Evolutionary conservation across 2,113 vertebrate species (phyloP), one percentile per base, ranked within the genome.

Genomic region (Indri indri): DNA sequence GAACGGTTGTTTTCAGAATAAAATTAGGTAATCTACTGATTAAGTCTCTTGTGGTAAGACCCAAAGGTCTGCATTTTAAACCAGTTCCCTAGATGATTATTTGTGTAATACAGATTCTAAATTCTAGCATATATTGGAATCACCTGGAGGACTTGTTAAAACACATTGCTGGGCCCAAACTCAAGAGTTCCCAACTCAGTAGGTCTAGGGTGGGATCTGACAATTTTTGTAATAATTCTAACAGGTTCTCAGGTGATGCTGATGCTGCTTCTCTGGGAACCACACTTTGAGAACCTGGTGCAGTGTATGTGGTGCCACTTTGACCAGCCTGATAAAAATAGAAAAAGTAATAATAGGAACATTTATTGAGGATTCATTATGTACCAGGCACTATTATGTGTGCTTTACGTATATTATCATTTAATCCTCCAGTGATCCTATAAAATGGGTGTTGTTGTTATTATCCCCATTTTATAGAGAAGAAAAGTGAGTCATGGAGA

Each of bases 281-380:
- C 32, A 90, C 66, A 87, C 50, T 93, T 92, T 65, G 45, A 95
- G 17, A 90, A 7, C 40, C 14, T 82, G 5, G 45, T 82, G 3
- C n/a, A 83, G 76, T 74, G 27, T 88, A 13, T 74, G 14, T 70
- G 25, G 52, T 85, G 12, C 73, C 66, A 76, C 79, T 79, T 97
- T 92, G 79, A 81, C 50, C 42, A 74, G 32, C 59, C 59, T 92
- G 81, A 92, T 89, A 76, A 88, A 93, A 74, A 90, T 65, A 47
- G 40, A 32, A 32, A 86, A 52, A 82, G 8, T 54, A 65, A 77
- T 74, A n/a, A 17, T 86, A 63, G 81, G 68, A 92, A 37, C 61
- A 70, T 66, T 63, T 85, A 8, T 71, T 71, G 85, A 86, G 9
- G 8, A 52, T 13, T 90, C 50, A n/a, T 74, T 93, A 30, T n/a